phyloP scores from a whole-genome alignment of 1,140 invertebrate genomes.

The Acromyrmex echinatior region DNA sequence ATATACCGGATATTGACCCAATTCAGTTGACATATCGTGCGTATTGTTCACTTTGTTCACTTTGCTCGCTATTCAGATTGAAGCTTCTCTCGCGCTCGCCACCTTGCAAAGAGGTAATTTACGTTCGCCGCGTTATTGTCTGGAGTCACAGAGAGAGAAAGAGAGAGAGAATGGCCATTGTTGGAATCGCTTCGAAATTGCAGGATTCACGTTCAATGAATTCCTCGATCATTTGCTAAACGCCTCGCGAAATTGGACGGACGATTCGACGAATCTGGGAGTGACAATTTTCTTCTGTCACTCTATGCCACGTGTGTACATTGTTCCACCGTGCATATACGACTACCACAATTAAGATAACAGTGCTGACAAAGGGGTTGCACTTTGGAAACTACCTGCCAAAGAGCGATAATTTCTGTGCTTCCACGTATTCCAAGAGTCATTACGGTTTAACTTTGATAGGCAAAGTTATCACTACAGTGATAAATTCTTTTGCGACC shows the following conservation, averaged over 20 bases:
- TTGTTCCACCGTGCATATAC: not conserved
- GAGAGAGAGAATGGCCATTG: constrained; percentile 50
- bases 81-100: constrained; percentile 14
- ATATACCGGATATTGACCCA: constrained; percentile 77
- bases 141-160: constrained; percentile 30
- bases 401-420: constrained; percentile 23
- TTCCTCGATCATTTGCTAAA: constrained; percentile 62
- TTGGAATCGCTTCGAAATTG: constrained; percentile 67
- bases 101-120: constrained; percentile 73
- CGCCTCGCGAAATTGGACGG: constrained; percentile 28
- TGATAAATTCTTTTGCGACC: not conserved
- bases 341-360: constrained; percentile 49
- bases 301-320: not conserved
- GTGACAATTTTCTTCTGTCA: constrained; percentile 32
- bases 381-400: constrained; percentile 5
- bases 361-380: constrained; percentile 28
- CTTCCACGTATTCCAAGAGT: not conserved
- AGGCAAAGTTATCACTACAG: not conserved
- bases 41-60: constrained; percentile 78
- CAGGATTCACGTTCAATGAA: constrained; percentile 51
- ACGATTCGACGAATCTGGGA: constrained; percentile 2
- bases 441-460: constrained; percentile 19
- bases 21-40: constrained; percentile 75
- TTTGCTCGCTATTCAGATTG: constrained; percentile 74
- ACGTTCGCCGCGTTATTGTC: constrained; percentile 73